Percentiles rank a stretch among this genome's conserved stretches.
phyloP scores from a whole-genome alignment of 2,797 vertebrate genomes.

The Salarias fasciatus region DNA sequence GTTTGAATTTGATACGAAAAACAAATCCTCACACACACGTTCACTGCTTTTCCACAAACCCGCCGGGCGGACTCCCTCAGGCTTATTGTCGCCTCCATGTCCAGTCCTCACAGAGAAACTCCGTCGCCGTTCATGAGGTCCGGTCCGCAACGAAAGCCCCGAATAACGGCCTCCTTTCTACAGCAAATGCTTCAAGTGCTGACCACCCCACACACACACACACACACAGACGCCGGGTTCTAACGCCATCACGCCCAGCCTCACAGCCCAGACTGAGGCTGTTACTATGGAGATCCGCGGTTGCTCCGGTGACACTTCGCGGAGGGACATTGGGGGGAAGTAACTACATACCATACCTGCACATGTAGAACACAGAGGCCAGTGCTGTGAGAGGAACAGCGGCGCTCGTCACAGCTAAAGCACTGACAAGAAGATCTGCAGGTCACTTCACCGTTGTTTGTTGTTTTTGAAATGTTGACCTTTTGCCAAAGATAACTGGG shows the following conservation, averaged over 20 bases:
- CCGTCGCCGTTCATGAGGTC: slow-evolving; percentile 39
- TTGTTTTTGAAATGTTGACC: too few species aligned
- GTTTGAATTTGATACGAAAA: too few species aligned
- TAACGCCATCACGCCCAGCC: slow-evolving; percentile 45
- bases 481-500: too few species aligned
- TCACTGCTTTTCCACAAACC: slow-evolving; percentile 13
- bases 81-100: slow-evolving; percentile 38
- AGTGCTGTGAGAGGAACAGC: too few species aligned
- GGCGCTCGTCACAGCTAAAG: too few species aligned
- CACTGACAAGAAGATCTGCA: too few species aligned
- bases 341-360: too few species aligned
- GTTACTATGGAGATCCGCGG: slow-evolving; percentile 58
- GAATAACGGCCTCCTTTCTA: background rate
- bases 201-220: too few species aligned
- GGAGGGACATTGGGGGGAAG: background rate
- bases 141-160: too few species aligned
- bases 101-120: slow-evolving; percentile 3
- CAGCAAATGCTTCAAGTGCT: background rate
- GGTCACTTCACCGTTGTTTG: too few species aligned
- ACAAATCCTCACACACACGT: background rate
- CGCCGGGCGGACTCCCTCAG: slow-evolving; percentile 15
- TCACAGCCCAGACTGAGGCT: slow-evolving; percentile 38
- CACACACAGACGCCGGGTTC: slow-evolving; percentile 5
- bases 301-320: slow-evolving; percentile 41
- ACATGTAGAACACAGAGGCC: too few species aligned